Evolutionary conservation across 2,113 vertebrate genomes (phyloP), one percentile per base, ranked within the genome.

Genomic region (Toxotes jaculatrix): DNA sequence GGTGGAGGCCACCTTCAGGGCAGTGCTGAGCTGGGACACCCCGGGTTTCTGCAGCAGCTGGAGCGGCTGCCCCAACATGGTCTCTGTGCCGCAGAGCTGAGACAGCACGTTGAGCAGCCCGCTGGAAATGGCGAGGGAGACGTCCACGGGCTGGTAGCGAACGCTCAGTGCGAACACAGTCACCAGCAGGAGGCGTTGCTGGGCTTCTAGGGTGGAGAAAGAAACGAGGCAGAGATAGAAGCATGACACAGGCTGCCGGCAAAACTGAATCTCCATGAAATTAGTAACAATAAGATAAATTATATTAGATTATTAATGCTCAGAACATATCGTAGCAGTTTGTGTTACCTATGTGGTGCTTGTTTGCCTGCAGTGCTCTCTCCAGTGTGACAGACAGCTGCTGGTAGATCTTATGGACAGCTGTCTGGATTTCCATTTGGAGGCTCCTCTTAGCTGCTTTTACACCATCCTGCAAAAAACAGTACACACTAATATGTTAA

Each of bases 391-490:
- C 96, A 40, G 98, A 98, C 51, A 99, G 94, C 0, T 99, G 98
- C 88, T 99, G 98, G 85, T 99, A 99, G 90, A 99, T 99, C 86
- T 98, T 99, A 91, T 99, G 98, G 67, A 99, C 98, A 6, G 97
- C 97, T 1, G 96, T 95, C 82, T 99, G 98, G 84, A 99, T 99
- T 93, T 98, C 97, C 89, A 96, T 95, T 87, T 99, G 98, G 89
- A 99, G 96, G 87, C 87, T 96, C 87, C 96, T 96, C 89, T 98
- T 99, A 3, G 97, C 97, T 84, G 98, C 96, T 92, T 97, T 96
- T 66, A 99, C 96, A 32, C 97, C 97, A 86, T 99, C 98, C 98
- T 99, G 88, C 0, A 59, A 60, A 14, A 79, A 23, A 51, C 16
- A 42, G 4, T 4, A 17, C 4, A 3, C 17, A 32, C 5, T 2